Base-by-base conservation (phyloP, 2,888 invertebrate species). In the Branchellion lobata region DNA sequence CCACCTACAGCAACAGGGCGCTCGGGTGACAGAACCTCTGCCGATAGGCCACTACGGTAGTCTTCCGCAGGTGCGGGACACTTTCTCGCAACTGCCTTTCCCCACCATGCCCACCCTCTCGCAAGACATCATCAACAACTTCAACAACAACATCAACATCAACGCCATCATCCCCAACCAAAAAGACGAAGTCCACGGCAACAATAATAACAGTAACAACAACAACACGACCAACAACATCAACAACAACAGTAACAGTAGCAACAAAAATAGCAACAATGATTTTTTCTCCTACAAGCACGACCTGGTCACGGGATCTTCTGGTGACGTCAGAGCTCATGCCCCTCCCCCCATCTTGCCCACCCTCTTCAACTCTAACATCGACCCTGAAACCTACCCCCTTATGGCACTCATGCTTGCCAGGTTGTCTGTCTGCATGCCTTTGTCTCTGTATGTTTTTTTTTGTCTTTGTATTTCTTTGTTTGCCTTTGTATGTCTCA, bases 341-440 rank as follows among this genome's bases (percentile, higher is more conserved):
- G 29, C 65, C 27, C 68, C 69, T 24, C 18, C 36, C n/a, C 61
- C 29, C 68, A 29, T 51, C 29, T 29, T 40, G 14, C 51, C 51
- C 2, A 24, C 21, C n/a, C n/a, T 21, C 11, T 27, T 34, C 21
- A 40, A 31, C 47, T 11, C 78, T 68, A 1, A 51, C 73, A 73
- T 34, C 21, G 31, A 72, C 24, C 79, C 80, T 5, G 80, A 78
- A 74, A 51, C 80, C 31, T 80, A 80, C 53, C n/a, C n/a, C n/a
- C 72, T 80, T 31, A 78, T 78, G 33, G 80, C 80, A 21, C 78
- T 80, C 31, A 61, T 80, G 78, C 31, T 80, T 40, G 80, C 80
- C n/a, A 78, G 80, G 80, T 80, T 75, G 29, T 33, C 29, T 31
- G 82, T 90, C 90, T 40, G 40, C 14, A 40, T 40, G 40, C 14